Evolutionary conservation across 2,113 vertebrate genomes (phyloP).

Genomic region (Xiphophorus hellerii): DNA sequence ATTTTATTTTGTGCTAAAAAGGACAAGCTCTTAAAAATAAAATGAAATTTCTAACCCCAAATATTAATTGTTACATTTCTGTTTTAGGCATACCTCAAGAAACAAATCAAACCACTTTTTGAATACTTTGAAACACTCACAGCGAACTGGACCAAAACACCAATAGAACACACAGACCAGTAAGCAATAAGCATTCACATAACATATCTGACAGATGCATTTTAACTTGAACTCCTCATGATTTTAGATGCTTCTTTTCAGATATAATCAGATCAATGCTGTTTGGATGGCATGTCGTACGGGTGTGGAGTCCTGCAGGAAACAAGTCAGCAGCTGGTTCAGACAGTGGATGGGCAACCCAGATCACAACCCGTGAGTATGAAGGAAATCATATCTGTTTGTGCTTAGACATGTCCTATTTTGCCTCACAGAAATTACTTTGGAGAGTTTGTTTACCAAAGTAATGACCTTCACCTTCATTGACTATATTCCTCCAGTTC

Average conservation of each 20-base stretch:
- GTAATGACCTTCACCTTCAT: no score
- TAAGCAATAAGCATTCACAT: conserved; percentile 86
- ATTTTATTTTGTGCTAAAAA: not conserved
- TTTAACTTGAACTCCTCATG: not conserved
- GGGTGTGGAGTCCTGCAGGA: conserved; percentile 68
- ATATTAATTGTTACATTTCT: conserved; percentile 1
- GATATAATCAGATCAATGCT: conserved; percentile 88
- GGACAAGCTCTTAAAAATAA: not conserved
- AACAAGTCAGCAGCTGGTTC: conserved; percentile 59
- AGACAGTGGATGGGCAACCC: conserved; percentile 62
- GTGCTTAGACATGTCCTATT: not conserved
- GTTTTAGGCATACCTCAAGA: conserved; percentile 84
- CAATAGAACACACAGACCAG: conserved; percentile 81
- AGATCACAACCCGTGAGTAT: conserved; percentile 78
- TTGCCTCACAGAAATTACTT: not conserved
- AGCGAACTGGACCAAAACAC: conserved; percentile 44
- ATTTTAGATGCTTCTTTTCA: conserved; percentile 47
- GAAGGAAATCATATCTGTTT: not conserved
- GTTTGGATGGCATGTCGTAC: conserved; percentile 82
- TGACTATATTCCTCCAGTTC: not conserved
- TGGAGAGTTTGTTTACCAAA: no score
- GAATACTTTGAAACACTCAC: conserved; percentile 70
- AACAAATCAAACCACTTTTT: conserved; percentile 86
- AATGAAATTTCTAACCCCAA: fast-evolving
- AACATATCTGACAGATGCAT: not conserved